Evolutionary conservation across 2,888 invertebrate genomes (phyloP).

Genomic region (Drosophila lutescens): DNA sequence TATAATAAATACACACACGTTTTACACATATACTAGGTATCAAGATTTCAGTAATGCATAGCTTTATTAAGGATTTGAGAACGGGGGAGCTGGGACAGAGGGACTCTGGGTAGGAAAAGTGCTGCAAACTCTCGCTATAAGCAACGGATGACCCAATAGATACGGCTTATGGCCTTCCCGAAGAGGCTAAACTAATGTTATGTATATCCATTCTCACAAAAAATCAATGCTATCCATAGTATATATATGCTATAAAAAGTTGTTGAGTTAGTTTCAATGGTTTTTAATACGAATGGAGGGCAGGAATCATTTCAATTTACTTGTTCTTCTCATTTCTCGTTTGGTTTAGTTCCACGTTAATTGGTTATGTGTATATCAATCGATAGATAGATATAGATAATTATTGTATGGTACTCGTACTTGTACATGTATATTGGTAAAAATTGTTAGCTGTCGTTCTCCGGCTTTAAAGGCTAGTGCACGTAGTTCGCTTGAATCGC

Average conservation of each 20-base stretch:
- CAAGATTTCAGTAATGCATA: constrained; percentile 70
- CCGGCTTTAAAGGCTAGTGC: constrained; percentile 41
- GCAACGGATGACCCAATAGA: constrained; percentile 34
- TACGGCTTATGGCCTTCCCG: constrained; percentile 33
- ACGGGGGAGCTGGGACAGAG: constrained; percentile 32
- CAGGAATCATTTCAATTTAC: constrained; percentile 83
- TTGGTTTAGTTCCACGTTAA: constrained; percentile 55
- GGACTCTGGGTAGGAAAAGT: constrained; percentile 22
- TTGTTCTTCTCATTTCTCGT: constrained; percentile 64
- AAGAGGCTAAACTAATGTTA: constrained; percentile 63
- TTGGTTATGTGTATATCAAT: constrained; percentile 39
- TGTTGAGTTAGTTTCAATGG: constrained; percentile 72
- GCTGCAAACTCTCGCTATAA: constrained; percentile 37
- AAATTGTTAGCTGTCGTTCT: constrained; percentile 49
- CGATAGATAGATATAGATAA: constrained; percentile 44
- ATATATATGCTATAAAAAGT: constrained; percentile 68
- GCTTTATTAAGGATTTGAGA: constrained; percentile 62
- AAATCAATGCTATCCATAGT: constrained; percentile 73
- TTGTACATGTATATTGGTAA: constrained; percentile 69
- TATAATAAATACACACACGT: constrained; percentile 71
- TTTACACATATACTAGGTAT: constrained; percentile 63
- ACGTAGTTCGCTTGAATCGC: constrained; percentile 41
- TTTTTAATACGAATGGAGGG: constrained; percentile 82
- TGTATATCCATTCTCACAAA: constrained; percentile 65
- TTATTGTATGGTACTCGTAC: constrained; percentile 57